A percentile compares a stretch with the other conserved stretches of the same genome.
Conservation (phyloP, 2,797 vertebrate genomes). For the Aeoliscus strigatus region DNA sequence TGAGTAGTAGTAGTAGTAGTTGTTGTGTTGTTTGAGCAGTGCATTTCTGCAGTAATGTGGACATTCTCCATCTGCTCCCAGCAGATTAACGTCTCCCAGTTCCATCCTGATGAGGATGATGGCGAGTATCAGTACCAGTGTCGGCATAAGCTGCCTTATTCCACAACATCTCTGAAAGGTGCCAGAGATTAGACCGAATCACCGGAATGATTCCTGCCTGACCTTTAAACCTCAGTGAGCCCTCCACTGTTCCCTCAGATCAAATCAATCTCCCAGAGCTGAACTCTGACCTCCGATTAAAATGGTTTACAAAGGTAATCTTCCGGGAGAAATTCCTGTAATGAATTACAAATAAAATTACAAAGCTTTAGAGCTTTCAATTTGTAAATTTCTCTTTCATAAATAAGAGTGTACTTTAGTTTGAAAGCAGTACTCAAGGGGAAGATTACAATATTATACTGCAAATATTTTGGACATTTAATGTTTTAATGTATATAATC, state of each 20-base stretch:
- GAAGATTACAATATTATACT: too few species aligned
- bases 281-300: background rate
- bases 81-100: constrained; percentile 40
- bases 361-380: too few species aligned
- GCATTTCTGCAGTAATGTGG: background rate
- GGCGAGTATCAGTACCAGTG: background rate
- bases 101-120: constrained; percentile 10
- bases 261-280: background rate
- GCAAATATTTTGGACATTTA: too few species aligned
- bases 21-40: too few species aligned
- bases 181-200: constrained; percentile 28
- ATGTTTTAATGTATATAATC: too few species aligned
- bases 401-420: too few species aligned
- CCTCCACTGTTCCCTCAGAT: constrained; percentile 4
- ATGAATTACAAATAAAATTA: too few species aligned
- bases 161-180: constrained; percentile 21
- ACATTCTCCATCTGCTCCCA: constrained; percentile 34
- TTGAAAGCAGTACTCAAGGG: too few species aligned
- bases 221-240: constrained; percentile 15
- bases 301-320: background rate
- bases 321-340: too few species aligned
- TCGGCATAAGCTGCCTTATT: constrained; percentile 41
- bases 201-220: constrained; percentile 13
- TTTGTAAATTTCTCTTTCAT: too few species aligned
- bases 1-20: too few species aligned